Conservation (phyloP, 2,113 vertebrate genomes). For the Okapia johnstoni region DNA sequence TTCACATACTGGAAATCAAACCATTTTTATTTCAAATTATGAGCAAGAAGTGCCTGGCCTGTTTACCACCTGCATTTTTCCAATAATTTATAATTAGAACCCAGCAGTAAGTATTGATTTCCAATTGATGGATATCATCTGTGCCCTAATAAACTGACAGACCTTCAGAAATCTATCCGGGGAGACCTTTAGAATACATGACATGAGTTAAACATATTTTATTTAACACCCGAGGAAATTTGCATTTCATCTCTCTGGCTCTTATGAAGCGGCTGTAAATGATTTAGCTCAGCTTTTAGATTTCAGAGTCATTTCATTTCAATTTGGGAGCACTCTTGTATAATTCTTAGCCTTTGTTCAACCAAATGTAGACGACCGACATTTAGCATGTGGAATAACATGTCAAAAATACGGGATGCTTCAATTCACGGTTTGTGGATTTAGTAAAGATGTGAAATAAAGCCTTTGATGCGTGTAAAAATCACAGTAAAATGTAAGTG, state of each 20-base stretch:
- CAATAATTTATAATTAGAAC: conserved; percentile 73
- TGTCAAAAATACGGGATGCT: conserved; percentile 69
- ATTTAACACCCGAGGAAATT: conserved; percentile 73
- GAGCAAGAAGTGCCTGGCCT: conserved; percentile 66
- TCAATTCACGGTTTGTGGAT: conserved; percentile 67
- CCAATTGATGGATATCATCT: conserved; percentile 68
- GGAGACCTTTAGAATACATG: conserved; percentile 68
- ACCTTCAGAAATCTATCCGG: conserved; percentile 68
- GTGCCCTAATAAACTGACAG: conserved; percentile 66
- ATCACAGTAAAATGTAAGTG: conserved; percentile 68
- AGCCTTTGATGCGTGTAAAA: conserved; percentile 64
- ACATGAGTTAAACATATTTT: conserved; percentile 73
- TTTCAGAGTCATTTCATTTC: conserved; percentile 77
- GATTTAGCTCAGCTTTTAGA: conserved; percentile 67
- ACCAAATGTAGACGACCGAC: conserved; percentile 57
- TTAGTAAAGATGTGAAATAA: conserved; percentile 70
- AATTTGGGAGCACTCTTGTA: conserved; percentile 67
- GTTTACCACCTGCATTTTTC: conserved; percentile 61
- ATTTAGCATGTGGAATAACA: conserved; percentile 70
- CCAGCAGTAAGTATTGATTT: conserved; percentile 71
- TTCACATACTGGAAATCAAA: background rate
- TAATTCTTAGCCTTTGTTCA: conserved; percentile 74
- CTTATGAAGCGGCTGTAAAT: conserved; percentile 60
- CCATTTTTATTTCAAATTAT: conserved; percentile 47
- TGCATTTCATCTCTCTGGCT: conserved; percentile 70